These are phyloP conservation scores for Drosophila asahinai DNA, from an alignment of 1,140 invertebrate species.

Conservation along the genomic window DNA sequence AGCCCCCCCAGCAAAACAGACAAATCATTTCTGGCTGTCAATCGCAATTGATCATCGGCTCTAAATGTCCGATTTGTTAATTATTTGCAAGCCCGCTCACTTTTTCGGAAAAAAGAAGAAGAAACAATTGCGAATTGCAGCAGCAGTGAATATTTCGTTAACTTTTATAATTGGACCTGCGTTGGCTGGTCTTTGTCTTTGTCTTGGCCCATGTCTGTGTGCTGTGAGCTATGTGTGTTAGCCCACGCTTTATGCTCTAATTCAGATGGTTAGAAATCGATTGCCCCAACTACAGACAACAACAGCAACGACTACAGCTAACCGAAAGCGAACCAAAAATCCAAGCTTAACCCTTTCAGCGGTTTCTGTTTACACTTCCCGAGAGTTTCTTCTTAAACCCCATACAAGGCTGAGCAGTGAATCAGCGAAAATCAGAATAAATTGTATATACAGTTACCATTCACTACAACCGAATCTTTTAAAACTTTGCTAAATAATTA, in stretches of 20 bases:
- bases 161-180: slow-evolving; percentile 75
- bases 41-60: slow-evolving; percentile 48
- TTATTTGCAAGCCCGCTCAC: slow-evolving; percentile 64
- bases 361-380: slow-evolving; percentile 30
- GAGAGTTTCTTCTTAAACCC: slow-evolving; percentile 23
- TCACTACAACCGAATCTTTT: not conserved
- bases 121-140: slow-evolving; percentile 56
- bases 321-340: slow-evolving; percentile 48
- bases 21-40: slow-evolving; percentile 51
- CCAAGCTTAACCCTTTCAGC: slow-evolving; percentile 52
- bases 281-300: slow-evolving; percentile 57
- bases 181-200: slow-evolving; percentile 49
- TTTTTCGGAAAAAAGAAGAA: slow-evolving; percentile 39
- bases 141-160: slow-evolving; percentile 52
- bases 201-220: not conserved
- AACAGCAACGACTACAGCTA: slow-evolving; percentile 36
- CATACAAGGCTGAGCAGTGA: slow-evolving; percentile 40
- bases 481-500: not conserved
- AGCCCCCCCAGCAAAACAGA: slow-evolving; percentile 12
- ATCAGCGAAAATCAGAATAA: slow-evolving; percentile 40
- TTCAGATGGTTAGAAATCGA: slow-evolving; percentile 80
- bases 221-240: slow-evolving; percentile 44
- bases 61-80: slow-evolving; percentile 53
- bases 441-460: slow-evolving; percentile 24
- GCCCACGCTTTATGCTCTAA: slow-evolving; percentile 81